Evolutionary conservation across 2,888 invertebrate species (phyloP), one percentile per base, ranked within the genome.

Genomic region (Pecten maximus): DNA sequence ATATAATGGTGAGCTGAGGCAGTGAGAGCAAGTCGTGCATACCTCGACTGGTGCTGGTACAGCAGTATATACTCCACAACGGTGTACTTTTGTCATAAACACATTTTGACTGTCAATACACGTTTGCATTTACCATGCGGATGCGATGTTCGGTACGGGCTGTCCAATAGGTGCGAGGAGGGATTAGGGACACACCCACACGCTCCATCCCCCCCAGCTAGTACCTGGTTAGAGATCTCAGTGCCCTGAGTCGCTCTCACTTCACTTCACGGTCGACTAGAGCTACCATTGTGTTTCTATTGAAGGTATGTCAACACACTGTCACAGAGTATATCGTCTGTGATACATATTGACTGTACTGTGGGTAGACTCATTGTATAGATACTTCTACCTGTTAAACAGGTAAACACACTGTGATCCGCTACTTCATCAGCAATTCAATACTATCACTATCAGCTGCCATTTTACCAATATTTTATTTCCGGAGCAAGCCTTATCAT

Each of bases 181-280:
- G 12, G 74, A 35, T 44, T 44, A 23, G 2, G 4, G 74, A 35
- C 74, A 74, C 35, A 35, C 74, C 12, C 35, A 35, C 35, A 28
- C 74, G 8, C 74, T 74, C 12, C 8, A 44, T 44, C 35, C 35
- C 74, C 28, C 28, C 54, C 35, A 44, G 44, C 35, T 28, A 35
- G 74, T 35, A 74, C 74, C 74, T 74, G 74, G 28, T 74, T 54
- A 2, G 28, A 15, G 28, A 74, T 74, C 10, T 74, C 4, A 6
- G 35, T 74, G 50, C 19, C 50, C 50, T 3, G 15, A 74, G 74
- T 74, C 15, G 74, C 74, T 74, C 74, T 74, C 74, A 35, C 74
- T 74, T n/a, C 2, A 74, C 12, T 74, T 74, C 74, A 74, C 74
- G 74, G 35, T 74, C 74, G 35, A 74, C 74, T 74, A 74, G 74